These are phyloP conservation scores for Amblyornis subalaris DNA, from an alignment of 2,113 vertebrate species.

Conservation along the genomic window DNA sequence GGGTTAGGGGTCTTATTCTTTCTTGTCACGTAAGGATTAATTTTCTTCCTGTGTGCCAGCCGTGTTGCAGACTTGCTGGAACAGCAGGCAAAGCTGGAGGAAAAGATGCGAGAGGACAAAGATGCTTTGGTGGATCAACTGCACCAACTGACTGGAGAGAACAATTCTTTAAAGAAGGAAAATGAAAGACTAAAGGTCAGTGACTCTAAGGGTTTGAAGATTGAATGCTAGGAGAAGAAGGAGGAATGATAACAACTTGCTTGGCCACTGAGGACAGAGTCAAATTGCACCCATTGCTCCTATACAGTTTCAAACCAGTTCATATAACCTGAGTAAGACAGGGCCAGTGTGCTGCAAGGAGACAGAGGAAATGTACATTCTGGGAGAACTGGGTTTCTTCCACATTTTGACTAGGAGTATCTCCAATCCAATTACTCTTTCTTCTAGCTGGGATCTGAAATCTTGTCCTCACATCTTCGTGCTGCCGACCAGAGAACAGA, in stretches of 20 bases:
- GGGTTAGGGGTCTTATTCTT: not conserved
- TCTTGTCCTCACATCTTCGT: not conserved
- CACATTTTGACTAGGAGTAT: not conserved
- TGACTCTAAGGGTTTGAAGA: not conserved
- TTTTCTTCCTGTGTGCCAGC: conserved; percentile 51
- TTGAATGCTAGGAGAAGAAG: not conserved
- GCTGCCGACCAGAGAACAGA: not conserved
- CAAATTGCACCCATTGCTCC: not conserved
- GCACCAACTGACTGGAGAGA: conserved; percentile 76
- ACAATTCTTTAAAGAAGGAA: conserved; percentile 73
- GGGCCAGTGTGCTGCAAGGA: not conserved
- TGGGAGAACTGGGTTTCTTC: not conserved
- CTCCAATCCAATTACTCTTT: not conserved
- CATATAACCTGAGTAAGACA: not conserved
- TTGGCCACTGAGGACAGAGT: not conserved
- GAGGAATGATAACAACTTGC: not conserved
- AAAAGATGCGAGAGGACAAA: conserved; percentile 74
- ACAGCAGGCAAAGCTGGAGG: conserved; percentile 75
- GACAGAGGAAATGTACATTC: not conserved
- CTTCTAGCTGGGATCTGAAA: not conserved
- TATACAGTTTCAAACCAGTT: not conserved
- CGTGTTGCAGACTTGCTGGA: conserved; percentile 78
- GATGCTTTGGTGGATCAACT: conserved; percentile 75
- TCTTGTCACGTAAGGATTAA: not conserved
- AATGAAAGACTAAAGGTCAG: conserved; percentile 87